A percentile compares a stretch with the other conserved stretches of the same genome.
Conservation (phyloP, 2,113 vertebrate species). For the Neomonachus schauinslandi region DNA sequence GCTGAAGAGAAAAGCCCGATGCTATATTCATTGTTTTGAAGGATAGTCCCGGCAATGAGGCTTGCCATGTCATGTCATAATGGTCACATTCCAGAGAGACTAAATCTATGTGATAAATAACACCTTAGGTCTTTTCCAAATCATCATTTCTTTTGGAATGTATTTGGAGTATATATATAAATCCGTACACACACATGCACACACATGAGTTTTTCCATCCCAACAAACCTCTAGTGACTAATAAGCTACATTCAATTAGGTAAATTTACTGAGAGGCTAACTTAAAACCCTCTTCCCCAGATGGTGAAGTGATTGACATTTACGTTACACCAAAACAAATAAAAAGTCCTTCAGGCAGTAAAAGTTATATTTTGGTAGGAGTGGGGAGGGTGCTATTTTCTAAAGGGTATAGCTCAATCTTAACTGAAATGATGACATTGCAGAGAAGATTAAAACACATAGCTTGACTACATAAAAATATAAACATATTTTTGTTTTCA, state of each 20-base stretch:
- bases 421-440: not conserved
- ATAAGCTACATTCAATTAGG: constrained; percentile 23
- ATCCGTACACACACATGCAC: not conserved
- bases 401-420: not conserved
- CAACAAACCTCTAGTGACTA: not conserved
- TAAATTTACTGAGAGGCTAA: constrained; percentile 15
- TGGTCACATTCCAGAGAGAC: not conserved
- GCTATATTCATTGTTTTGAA: constrained; percentile 55
- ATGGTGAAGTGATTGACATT: not conserved
- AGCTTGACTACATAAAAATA: not conserved
- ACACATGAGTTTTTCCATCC: not conserved
- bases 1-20: constrained; percentile 34
- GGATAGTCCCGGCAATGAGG: constrained; percentile 39
- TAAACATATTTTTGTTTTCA: not conserved
- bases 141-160: not conserved
- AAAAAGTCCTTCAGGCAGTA: not conserved
- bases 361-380: not conserved
- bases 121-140: not conserved
- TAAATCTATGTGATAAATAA: constrained; percentile 61
- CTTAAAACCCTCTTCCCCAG: not conserved
- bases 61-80: constrained; percentile 40
- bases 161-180: not conserved
- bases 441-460: not conserved
- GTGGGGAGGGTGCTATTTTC: not conserved
- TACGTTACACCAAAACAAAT: not conserved